Percentiles rank a stretch among this genome's conserved stretches.
phyloP scores from a whole-genome alignment of 2,888 invertebrate species.

The Epirrita christyi region DNA sequence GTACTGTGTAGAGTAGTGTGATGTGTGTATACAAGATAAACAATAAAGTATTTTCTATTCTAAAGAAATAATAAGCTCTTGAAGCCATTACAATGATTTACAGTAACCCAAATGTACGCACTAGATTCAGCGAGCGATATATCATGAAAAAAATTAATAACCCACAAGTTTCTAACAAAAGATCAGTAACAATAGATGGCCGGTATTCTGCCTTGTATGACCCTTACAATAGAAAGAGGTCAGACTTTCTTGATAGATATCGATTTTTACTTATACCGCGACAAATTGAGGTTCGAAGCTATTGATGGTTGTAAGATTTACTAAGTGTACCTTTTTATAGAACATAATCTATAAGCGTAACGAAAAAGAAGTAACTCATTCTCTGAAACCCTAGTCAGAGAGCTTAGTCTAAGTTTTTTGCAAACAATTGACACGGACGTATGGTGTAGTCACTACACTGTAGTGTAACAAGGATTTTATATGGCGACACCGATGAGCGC shows the following conservation, averaged over 20 bases:
- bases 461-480: too few relatives aligned
- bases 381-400: too few relatives aligned
- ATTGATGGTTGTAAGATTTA: too few relatives aligned
- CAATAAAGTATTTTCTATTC: not conserved
- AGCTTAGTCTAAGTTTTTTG: too few relatives aligned
- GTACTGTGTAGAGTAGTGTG: too few relatives aligned
- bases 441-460: too few relatives aligned
- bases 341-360: too few relatives aligned
- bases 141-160: slow-evolving; percentile 53
- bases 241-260: slow-evolving; percentile 49
- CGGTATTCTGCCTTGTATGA: slow-evolving; percentile 44
- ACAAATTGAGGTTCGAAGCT: slow-evolving; percentile 3
- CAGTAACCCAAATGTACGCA: slow-evolving; percentile 13
- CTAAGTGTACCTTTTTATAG: too few relatives aligned
- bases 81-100: slow-evolving; percentile 22
- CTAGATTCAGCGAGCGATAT: slow-evolving; percentile 38
- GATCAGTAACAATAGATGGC: slow-evolving; percentile 50
- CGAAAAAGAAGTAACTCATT: too few relatives aligned
- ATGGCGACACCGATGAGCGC: too few relatives aligned
- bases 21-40: too few relatives aligned
- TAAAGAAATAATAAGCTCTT: not conserved
- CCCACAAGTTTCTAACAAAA: slow-evolving; percentile 46
- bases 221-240: slow-evolving; percentile 56
- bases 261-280: slow-evolving; percentile 37
- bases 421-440: too few relatives aligned